These are phyloP conservation scores for Teinopalpus imperialis DNA, from an alignment of 2,888 invertebrate genomes.

Conservation along the genomic window DNA sequence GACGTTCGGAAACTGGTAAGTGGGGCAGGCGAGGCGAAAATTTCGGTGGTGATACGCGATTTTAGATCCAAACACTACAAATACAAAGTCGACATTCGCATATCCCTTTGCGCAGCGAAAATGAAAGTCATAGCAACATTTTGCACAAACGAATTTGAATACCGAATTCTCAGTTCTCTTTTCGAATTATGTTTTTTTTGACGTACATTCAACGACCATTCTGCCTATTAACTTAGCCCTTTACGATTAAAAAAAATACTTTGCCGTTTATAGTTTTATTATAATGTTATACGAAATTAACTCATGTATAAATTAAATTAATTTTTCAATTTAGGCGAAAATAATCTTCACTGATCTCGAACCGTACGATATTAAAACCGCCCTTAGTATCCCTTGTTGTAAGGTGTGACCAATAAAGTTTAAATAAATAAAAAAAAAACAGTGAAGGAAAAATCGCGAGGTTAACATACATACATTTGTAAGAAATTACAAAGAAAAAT, in stretches of 20 bases:
- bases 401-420: too few relatives aligned
- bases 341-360: too few relatives aligned
- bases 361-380: too few relatives aligned
- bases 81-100: constrained; percentile 42
- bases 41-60: constrained; percentile 40
- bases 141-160: constrained; percentile 78
- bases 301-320: too few relatives aligned
- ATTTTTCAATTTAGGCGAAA: too few relatives aligned
- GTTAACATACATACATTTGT: too few relatives aligned
- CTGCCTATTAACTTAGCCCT: not conserved
- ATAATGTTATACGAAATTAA: too few relatives aligned
- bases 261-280: not conserved
- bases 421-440: too few relatives aligned
- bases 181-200: constrained; percentile 11
- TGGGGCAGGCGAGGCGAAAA: constrained; percentile 74
- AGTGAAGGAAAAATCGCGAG: too few relatives aligned
- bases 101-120: constrained; percentile 51
- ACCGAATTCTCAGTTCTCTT: constrained; percentile 40
- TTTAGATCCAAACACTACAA: constrained; percentile 34
- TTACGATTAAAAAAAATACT: not conserved
- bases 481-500: too few relatives aligned
- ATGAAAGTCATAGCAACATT: constrained; percentile 71
- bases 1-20: constrained; percentile 65
- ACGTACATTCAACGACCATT: not conserved
- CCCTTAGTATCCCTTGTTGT: too few relatives aligned